Conservation (phyloP, 2,888 invertebrate genomes). For the Rapana venosa region DNA sequence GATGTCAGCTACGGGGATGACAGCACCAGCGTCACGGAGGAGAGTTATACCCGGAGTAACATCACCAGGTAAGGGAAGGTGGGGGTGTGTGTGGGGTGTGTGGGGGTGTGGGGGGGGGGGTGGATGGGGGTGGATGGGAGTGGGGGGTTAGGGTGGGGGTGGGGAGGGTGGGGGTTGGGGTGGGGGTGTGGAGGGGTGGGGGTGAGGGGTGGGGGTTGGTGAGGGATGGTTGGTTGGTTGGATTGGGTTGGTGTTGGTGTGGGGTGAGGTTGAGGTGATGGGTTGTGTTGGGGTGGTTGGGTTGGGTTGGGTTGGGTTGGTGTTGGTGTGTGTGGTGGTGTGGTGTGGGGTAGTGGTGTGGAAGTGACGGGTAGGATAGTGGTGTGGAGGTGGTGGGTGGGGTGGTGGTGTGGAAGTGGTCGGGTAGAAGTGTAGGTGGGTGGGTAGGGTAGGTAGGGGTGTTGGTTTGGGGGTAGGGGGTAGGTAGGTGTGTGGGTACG, state of each 20-base stretch:
- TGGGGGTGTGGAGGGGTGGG: background rate
- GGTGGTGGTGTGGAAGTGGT: too few species aligned
- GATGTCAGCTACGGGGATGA: conserved; percentile 67
- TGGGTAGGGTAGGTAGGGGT: background rate
- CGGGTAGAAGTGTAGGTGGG: background rate
- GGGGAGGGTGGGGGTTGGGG: background rate
- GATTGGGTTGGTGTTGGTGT: background rate
- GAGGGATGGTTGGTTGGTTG: too few species aligned
- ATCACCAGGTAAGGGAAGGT: conserved; percentile 64
- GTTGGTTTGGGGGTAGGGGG: background rate
- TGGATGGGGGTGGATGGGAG: too few species aligned
- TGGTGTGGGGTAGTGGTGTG: background rate
- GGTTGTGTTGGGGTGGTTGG: background rate
- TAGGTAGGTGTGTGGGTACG: background rate
- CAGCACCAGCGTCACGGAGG: conserved; percentile 53
- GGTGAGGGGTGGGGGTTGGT: too few species aligned
- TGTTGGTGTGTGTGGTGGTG: background rate
- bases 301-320: background rate
- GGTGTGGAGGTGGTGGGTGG: too few species aligned
- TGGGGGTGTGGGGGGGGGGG: too few species aligned
- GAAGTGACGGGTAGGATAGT: background rate
- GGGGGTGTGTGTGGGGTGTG: too few species aligned
- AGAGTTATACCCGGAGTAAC: conserved; percentile 61
- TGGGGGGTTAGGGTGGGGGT: background rate
- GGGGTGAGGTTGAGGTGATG: background rate